Percentiles rank a stretch among this genome's conserved stretches.
These are phyloP conservation scores for Athetis lepigone DNA, from an alignment of 2,888 invertebrate species.

Conservation along the genomic window DNA sequence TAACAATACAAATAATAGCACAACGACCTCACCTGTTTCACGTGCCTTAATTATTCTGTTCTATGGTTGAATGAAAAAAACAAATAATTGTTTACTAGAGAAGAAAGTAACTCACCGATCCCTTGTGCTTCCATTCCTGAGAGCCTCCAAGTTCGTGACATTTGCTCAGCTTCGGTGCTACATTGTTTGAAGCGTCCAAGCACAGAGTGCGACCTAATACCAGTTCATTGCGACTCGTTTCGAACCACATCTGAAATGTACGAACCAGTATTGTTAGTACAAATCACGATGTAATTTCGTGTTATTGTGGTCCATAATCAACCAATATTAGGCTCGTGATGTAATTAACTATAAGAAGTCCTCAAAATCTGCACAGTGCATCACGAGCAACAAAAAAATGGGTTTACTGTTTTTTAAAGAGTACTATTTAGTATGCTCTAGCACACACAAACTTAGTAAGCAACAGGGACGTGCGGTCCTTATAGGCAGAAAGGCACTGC, in stretches of 20 bases:
- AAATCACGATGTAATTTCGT: too few relatives aligned
- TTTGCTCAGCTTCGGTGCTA: conserved; percentile 94
- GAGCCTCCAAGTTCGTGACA: conserved; percentile 98
- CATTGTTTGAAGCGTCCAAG: conserved; percentile 93
- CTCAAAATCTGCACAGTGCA: too few relatives aligned
- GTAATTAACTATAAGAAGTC: too few relatives aligned
- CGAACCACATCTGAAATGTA: conserved; percentile 93
- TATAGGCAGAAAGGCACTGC: too few relatives aligned
- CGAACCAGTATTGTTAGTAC: too few relatives aligned
- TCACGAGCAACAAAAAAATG: too few relatives aligned
- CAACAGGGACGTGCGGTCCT: too few relatives aligned
- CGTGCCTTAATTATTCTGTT: background rate
- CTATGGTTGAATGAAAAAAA: background rate
- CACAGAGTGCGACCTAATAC: conserved; percentile 96
- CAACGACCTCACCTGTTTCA: background rate
- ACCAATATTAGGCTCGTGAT: too few relatives aligned
- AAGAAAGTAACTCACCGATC: conserved; percentile 85
- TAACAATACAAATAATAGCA: background rate
- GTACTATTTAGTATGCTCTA: too few relatives aligned
- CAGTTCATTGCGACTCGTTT: conserved; percentile 95
- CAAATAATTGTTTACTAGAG: background rate
- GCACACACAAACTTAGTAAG: too few relatives aligned
- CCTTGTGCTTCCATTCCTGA: conserved; percentile 97
- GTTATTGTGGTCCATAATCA: too few relatives aligned
- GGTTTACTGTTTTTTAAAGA: too few relatives aligned